These are phyloP conservation scores for Podarcis muralis DNA, from an alignment of 2,113 vertebrate genomes.

Conservation along the genomic window DNA sequence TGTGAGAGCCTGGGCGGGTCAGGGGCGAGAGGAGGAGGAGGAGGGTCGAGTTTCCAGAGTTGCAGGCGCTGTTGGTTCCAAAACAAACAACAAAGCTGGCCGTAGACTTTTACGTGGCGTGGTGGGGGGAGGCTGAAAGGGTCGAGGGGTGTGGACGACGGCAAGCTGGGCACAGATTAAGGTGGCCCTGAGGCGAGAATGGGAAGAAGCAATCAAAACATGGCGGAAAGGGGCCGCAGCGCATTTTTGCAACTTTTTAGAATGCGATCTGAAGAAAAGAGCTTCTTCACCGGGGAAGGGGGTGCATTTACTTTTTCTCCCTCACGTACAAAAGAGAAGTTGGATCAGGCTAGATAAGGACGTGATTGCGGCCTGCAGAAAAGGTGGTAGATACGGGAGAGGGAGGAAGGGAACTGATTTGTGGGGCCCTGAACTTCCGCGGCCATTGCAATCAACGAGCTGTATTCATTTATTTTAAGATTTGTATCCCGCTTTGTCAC, in stretches of 20 bases:
- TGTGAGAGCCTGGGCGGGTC: neutral
- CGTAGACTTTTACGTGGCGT: neutral
- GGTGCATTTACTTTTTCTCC: neutral
- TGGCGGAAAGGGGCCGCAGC: neutral
- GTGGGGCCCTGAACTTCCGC: neutral
- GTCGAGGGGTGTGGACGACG: too few species aligned
- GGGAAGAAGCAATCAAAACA: neutral
- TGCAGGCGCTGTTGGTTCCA: constrained; percentile 7
- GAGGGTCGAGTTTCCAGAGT: constrained; percentile 42
- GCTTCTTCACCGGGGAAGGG: too few species aligned
- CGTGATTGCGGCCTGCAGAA: neutral
- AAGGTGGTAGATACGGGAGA: too few species aligned
- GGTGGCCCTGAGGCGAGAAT: neutral
- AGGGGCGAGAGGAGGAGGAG: neutral
- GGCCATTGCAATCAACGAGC: neutral
- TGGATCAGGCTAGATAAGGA: neutral
- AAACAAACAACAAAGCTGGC: constrained; percentile 41
- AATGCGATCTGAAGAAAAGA: neutral
- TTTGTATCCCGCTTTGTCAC: neutral
- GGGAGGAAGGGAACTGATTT: neutral
- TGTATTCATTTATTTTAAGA: neutral
- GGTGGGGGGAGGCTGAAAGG: too few species aligned
- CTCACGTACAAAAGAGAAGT: too few species aligned
- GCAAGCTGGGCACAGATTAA: neutral
- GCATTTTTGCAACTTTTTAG: neutral